Base-by-base conservation (phyloP, 2,113 vertebrate species). In the Melanostigma gelatinosum region DNA sequence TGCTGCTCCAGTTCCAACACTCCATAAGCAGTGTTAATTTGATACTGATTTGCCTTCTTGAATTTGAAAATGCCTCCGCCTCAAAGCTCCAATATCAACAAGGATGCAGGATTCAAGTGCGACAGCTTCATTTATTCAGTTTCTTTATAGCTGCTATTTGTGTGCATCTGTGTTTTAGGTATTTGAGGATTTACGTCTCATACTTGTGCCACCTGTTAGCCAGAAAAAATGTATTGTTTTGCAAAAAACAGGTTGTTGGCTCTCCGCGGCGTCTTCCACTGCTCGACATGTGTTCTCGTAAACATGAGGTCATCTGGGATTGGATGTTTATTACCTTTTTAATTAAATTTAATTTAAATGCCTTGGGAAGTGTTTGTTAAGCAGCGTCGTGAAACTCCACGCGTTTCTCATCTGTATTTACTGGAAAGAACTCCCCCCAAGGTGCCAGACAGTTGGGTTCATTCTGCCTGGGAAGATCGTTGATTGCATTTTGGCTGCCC, bases 401-500 rank as follows among this genome's bases (percentile, higher is more conserved):
- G 57, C 44, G 4, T 65, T 78, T 72, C 71, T 86, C 58, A 70
- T 88, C 74, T 87, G 72, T 75, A 68, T 65, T 58, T 63, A 87
- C 63, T 88, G 75, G 78, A 88, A 86, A 87, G 6, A 79, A 40
- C 36, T 55, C 32, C 44, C 52, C 44, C 67, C 15, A 66, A 57
- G 38, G 83, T 77, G 61, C 71, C 69, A 8, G 22, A 73, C 65
- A 38, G 46, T 72, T 66, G 9, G 22, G 50, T 71, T 67, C 18
- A 42, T 46, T 87, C 68, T 76, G 50, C 73, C 77, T 48, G 24
- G 48, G 72, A 87, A 60, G 50, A 50, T 76, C 67, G 72, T 74
- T 91, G 91, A 94, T 92, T 94, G 90, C 87, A 78, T 85, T 92
- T 80, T 88, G 89, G 91, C 83, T 54, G 42, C 15, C 66, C 68